Percentiles rank a stretch among this genome's conserved stretches.
Conservation (phyloP, 2,113 vertebrate genomes). For the Psittacus erithacus region DNA sequence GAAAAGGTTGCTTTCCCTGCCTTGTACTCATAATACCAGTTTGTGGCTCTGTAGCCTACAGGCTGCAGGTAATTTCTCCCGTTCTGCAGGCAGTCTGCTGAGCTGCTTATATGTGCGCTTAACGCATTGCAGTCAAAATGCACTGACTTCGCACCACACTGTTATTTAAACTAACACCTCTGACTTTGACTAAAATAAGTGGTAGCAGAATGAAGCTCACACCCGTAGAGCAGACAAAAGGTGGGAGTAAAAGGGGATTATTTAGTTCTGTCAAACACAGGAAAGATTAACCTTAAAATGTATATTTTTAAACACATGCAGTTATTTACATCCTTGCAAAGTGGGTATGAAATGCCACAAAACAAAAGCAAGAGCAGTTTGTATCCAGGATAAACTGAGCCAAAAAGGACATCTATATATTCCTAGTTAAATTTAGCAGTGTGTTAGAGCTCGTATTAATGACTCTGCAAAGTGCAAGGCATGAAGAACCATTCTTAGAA, state of each 20-base stretch:
- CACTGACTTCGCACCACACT: rapidly evolving
- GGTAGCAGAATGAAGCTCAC: not conserved
- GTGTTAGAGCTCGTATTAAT: not conserved
- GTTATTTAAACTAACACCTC: not conserved
- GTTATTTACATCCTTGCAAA: not conserved
- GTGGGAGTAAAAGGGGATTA: not conserved
- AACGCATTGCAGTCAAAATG: not conserved
- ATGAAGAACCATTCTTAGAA: not conserved
- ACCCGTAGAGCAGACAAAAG: not conserved
- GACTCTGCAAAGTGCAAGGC: not conserved
- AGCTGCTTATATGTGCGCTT: not conserved
- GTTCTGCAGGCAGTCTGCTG: not conserved
- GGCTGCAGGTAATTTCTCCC: not conserved
- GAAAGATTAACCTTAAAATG: not conserved
- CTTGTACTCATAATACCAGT: not conserved
- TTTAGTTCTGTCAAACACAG: not conserved
- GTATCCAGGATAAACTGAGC: not conserved
- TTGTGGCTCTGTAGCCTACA: not conserved
- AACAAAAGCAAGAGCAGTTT: not conserved
- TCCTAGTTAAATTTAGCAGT: not conserved
- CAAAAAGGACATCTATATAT: not conserved
- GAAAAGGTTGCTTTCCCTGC: not conserved
- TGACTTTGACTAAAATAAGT: not conserved
- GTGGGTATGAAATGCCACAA: not conserved
- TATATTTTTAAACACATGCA: not conserved